Base-by-base conservation (phyloP, 2,888 invertebrate genomes). In the Nymphalis c-album region DNA sequence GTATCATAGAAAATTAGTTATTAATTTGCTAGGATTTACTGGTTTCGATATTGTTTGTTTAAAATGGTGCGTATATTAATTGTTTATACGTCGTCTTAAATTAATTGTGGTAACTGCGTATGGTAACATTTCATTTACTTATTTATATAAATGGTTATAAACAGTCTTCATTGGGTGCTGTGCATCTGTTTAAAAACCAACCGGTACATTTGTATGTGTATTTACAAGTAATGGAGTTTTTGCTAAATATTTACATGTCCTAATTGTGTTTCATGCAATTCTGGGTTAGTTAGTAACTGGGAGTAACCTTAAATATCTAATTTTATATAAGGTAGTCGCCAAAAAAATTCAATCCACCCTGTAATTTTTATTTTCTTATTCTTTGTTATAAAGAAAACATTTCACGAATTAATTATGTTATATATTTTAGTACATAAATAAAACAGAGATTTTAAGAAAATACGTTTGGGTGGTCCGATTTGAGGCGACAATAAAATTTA, bases 161-260 rank as follows among this genome's bases (percentile, higher is more conserved):
- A 86, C 85, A 88, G 86, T 88, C 86, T 86, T 88, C 73, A 75
- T 75, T 77, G 79, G 76, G 75, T 63, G 79, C 73, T 73, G 76
- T 77, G 75, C 70, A 71, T 73, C 74, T 75, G 77, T 73, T 70
- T 66, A 22, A 48, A 48, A 55, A 70, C 61, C 60, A 45, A 70
- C 61, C 51, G 68, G 63, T 73, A 70, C 71, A 68, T 77, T 74
- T 68, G 72, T 76, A 77, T 76, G 84, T 88, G 85, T 91, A 90
- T 90, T 85, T 90, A 90, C 90, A 90, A 75, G 75, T 78, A 75
- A 78, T 79, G 80, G 76, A 79, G 73, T 74, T 71, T 66, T 63
- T 71, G 73, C 76, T 74, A 77, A 74, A 73, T 88, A 88, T 88
- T 81, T 87, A 89, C 87, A 90, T 76, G 77, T 80, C 71, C 75